phyloP scores from a whole-genome alignment of 2,888 invertebrate species.

The Tolmerus cingulatus region DNA sequence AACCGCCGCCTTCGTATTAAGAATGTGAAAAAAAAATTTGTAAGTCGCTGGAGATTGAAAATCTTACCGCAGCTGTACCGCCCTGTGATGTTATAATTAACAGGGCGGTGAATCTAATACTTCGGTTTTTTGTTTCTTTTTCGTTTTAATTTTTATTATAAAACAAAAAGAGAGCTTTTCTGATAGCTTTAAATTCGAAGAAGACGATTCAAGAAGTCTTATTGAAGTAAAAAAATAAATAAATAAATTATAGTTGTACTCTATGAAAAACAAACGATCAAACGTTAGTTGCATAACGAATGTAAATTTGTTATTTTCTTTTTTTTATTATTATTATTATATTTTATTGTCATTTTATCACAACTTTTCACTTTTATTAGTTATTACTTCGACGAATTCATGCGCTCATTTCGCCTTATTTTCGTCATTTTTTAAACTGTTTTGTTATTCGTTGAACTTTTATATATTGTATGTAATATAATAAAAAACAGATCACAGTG shows the following conservation, averaged over 20 bases:
- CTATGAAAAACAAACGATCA: conserved; percentile 12
- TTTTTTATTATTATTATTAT: not conserved
- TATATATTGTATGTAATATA: conserved; percentile 21
- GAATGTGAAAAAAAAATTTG: not conserved
- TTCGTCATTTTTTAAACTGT: not conserved
- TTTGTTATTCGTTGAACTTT: conserved; percentile 25
- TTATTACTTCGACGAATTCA: not conserved
- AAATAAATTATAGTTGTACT: conserved; percentile 1
- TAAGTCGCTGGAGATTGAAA: conserved; percentile 2
- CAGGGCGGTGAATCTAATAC: not conserved
- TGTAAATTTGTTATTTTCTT: conserved; percentile 12
- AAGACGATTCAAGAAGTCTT: conserved; percentile 7
- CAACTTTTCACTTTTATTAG: not conserved
- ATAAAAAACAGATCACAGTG: not conserved
- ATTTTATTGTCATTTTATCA: not conserved
- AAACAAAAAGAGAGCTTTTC: conserved; percentile 23
- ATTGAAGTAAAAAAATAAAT: not conserved
- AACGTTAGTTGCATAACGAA: conserved; percentile 30
- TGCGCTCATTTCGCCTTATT: not conserved
- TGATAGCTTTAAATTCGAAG: conserved; percentile 37
- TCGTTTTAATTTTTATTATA: not conserved
- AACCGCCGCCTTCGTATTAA: not conserved
- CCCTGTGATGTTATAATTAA: not conserved
- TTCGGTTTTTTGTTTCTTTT: conserved; percentile 1
- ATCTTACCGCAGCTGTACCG: not conserved